Conservation (phyloP, 2,797 vertebrate species). For the Pseudomugil gertrudae region DNA sequence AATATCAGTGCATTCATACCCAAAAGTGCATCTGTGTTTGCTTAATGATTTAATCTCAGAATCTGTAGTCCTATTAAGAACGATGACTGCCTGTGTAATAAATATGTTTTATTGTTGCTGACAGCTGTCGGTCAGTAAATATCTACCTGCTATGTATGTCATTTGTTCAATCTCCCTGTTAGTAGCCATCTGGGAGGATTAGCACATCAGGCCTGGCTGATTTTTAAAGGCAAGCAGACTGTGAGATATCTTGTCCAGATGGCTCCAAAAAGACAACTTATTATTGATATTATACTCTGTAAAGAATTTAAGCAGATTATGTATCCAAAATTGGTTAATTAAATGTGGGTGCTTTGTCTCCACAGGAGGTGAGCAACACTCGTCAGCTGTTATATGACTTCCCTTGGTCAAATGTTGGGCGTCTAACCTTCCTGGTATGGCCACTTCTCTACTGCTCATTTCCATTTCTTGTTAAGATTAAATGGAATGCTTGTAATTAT, state of each 20-base stretch:
- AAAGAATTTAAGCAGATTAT: slow-evolving; percentile 17
- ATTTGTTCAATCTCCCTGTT: slow-evolving; percentile 80
- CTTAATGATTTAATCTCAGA: slow-evolving; percentile 52
- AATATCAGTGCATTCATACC: slow-evolving; percentile 35
- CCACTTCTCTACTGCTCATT: slow-evolving; percentile 35
- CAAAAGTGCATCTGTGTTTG: slow-evolving; percentile 53
- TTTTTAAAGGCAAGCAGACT: slow-evolving; percentile 70
- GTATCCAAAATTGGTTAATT: slow-evolving; percentile 1
- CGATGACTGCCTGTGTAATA: slow-evolving; percentile 60
- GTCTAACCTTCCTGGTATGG: slow-evolving; percentile 90
- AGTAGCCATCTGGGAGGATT: slow-evolving; percentile 78
- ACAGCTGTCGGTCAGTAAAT: slow-evolving; percentile 67
- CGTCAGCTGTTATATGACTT: slow-evolving; percentile 90
- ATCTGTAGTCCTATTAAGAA: slow-evolving; percentile 38
- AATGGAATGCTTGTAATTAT: slow-evolving; percentile 38
- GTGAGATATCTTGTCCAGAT: slow-evolving; percentile 71
- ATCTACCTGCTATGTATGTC: slow-evolving; percentile 66
- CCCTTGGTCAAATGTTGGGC: slow-evolving; percentile 89
- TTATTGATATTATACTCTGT: slow-evolving; percentile 39
- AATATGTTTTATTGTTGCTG: slow-evolving; percentile 76
- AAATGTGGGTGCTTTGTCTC: slow-evolving; percentile 21
- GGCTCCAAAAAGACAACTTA: slow-evolving; percentile 50
- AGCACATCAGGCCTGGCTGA: slow-evolving; percentile 67
- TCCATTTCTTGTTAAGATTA: slow-evolving; percentile 6
- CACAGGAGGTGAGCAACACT: slow-evolving; percentile 86